A percentile compares a stretch with the other conserved stretches of the same genome.
phyloP scores from a whole-genome alignment of 2,113 vertebrate genomes.

The Erythrolamprus reginae region DNA sequence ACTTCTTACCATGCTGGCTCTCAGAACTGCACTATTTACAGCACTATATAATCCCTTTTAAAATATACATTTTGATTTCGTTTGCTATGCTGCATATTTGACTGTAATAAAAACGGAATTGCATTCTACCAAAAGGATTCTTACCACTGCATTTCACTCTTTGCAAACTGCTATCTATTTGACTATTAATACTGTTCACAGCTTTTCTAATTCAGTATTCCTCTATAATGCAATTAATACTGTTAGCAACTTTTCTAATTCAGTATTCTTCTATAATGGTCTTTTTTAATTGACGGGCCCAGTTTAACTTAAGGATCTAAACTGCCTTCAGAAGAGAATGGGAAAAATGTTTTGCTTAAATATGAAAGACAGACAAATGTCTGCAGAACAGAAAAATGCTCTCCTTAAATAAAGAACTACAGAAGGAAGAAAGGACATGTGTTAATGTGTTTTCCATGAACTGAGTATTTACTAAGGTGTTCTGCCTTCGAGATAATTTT shows the following conservation, averaged over 20 bases:
- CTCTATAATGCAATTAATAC: background rate
- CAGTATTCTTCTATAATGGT: background rate
- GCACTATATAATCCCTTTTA: background rate
- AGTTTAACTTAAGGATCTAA: background rate
- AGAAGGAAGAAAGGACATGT: background rate
- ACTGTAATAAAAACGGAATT: background rate
- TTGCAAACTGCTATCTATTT: background rate
- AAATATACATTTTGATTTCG: background rate
- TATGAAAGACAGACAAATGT: background rate
- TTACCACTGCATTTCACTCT: background rate
- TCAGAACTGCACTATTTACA: background rate
- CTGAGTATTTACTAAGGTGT: background rate
- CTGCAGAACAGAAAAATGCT: background rate
- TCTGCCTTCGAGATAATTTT: background rate
- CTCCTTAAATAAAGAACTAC: background rate
- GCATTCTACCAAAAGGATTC: background rate
- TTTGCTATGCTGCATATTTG: background rate
- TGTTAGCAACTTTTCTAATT: background rate
- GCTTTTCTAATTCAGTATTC: background rate
- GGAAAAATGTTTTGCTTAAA: background rate
- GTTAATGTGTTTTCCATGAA: background rate
- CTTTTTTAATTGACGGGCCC: background rate
- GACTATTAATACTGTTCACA: background rate
- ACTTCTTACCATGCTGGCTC: background rate
- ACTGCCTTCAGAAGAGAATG: background rate